A percentile compares a stretch with the other conserved stretches of the same genome.
phyloP scores from a whole-genome alignment of 2,113 vertebrate species.

The Malaclemys terrapin region DNA sequence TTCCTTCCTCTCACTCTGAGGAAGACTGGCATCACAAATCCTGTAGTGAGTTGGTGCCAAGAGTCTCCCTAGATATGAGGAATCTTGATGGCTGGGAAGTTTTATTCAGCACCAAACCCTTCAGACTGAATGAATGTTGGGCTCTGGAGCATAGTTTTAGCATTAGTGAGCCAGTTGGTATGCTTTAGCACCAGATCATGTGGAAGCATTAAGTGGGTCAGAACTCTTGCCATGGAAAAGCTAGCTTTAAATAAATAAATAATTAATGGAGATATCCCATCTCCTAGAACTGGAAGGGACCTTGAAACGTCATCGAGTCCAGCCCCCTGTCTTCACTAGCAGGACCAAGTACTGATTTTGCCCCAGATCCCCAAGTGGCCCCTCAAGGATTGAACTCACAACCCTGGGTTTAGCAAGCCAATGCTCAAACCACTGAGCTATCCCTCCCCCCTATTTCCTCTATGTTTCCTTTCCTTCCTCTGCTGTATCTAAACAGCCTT shows the following conservation, averaged over 20 bases:
- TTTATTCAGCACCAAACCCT: background rate
- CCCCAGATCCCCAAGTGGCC: too few species aligned
- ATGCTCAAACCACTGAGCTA: too few species aligned
- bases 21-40: background rate
- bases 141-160: too few species aligned
- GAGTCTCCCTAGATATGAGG: background rate
- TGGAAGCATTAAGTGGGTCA: background rate
- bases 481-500: background rate
- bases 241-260: background rate
- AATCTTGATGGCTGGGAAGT: background rate
- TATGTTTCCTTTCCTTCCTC: background rate
- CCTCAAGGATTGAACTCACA: too few species aligned
- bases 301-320: too few species aligned
- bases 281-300: too few species aligned
- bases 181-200: background rate
- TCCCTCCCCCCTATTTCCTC: background rate
- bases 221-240: background rate
- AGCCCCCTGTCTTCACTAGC: too few species aligned
- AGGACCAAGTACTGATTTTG: too few species aligned
- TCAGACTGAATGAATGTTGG: background rate
- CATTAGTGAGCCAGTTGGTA: background rate
- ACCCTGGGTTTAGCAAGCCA: too few species aligned
- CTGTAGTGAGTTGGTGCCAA: background rate
- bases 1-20: background rate
- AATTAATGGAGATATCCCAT: too few species aligned